Base-by-base conservation (phyloP, 2,113 vertebrate species). In the Kryptolebias marmoratus region DNA sequence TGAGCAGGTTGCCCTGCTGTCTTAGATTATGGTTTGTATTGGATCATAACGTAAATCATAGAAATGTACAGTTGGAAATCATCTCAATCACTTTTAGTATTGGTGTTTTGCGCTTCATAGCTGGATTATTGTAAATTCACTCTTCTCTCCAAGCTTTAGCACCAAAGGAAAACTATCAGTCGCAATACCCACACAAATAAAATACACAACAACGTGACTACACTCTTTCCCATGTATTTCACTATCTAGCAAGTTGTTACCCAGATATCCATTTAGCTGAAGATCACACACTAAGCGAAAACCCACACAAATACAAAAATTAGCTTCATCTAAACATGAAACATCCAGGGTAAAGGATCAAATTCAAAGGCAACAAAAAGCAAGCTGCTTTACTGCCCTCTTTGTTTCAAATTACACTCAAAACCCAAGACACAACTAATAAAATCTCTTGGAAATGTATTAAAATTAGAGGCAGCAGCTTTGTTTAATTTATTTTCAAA, bases 1-100 rank as follows among this genome's bases (percentile, higher is more conserved):
- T 22, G 65, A 83, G 74, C 80, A 78, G 72, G 79, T 82, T 76
- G 57, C 57, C 73, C 64, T 69, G 54, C 76, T 86, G 82, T 71
- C 78, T 31, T 48, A 71, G 75, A 84, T 83, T 61, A 77, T 63
- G 71, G 57, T 58, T 9, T 68, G 53, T 69, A 53, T 74, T 76
- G 55, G 72, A 58, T 53, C 49, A 52, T 55, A 27, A 36, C 49
- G 49, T 80, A 68, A 74, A 85, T 82, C 77, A 74, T 53, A 79
- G 45, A 81, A 66, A 77, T 80, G 60, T 60, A 13, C 7, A n/a
- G 56, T 73, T 77, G 42, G 50, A 70, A 77, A 75, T 11, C 1
- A 58, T 68, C 55, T 52, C 68, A 61, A 56, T 68, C 68, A 61
- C 54, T 61, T 73, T 83, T 22, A 30, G 39, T 47, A 31, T 39